Conservation (phyloP, 2,113 vertebrate genomes). For the Cercopithecus mona region DNA sequence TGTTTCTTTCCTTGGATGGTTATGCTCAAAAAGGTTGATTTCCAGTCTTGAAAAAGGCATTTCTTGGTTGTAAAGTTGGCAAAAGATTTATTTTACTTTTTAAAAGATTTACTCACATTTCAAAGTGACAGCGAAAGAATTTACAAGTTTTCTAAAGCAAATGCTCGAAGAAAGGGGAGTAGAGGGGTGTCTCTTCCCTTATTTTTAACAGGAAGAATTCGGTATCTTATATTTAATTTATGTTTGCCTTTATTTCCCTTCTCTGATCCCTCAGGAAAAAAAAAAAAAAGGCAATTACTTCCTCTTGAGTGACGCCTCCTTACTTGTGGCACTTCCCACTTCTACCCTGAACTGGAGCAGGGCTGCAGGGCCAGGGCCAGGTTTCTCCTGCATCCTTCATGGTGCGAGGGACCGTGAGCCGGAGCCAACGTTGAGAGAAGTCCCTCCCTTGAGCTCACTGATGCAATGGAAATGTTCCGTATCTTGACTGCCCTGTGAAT, state of each 20-base stretch:
- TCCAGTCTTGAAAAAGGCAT: background rate
- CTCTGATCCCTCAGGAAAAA: background rate
- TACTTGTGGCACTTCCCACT: background rate
- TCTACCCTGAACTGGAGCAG: background rate
- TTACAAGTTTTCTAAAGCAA: background rate
- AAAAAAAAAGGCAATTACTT: background rate
- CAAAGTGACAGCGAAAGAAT: background rate
- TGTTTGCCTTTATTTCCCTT: background rate
- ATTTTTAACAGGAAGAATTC: background rate
- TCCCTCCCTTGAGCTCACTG: background rate
- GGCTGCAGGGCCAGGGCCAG: background rate
- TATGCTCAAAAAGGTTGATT: background rate
- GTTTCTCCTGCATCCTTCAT: background rate
- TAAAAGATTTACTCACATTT: background rate
- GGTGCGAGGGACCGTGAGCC: background rate
- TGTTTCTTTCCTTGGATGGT: background rate
- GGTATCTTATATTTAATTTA: background rate
- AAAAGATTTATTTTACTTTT: background rate
- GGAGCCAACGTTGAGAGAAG: background rate
- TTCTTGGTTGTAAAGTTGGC: background rate
- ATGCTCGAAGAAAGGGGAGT: background rate
- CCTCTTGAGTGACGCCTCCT: background rate
- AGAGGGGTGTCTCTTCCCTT: background rate
- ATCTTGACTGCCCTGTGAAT: background rate
- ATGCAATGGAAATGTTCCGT: background rate